Base-by-base conservation (phyloP, 2,888 invertebrate genomes). In the Silvanus unidentatus region DNA sequence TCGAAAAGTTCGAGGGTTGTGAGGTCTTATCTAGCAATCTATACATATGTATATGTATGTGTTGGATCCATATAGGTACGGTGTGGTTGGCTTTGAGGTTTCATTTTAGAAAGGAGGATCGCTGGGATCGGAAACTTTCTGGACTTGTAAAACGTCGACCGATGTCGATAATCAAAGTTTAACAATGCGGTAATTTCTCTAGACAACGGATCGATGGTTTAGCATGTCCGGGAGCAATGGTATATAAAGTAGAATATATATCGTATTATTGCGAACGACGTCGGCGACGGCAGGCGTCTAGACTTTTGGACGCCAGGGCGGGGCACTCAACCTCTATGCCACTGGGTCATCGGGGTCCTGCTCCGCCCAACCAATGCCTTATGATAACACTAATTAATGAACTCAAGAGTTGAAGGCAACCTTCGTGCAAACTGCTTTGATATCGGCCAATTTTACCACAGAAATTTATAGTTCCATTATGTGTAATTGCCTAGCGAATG, bases 301-400 rank as follows among this genome's bases (percentile, higher is more conserved):
- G 69, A 69, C 69, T 63, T 52, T 51, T 57, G 57, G 68, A 62
- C 69, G 68, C 67, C 66, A 53, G 61, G 64, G 66, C 63, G 65
- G 64, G 63, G 65, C 48, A 51, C 57, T 52, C 55, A 53, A 55
- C 58, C 58, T 59, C 46, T 52, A 54, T 60, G 62, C 58, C 59
- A 65, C 57, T 65, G 52, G 65, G 65, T 64, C 63, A 64, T 54
- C 52, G 32, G 32, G 32, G 32, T 32, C 32, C 32, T 9, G 32
- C 32, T 32, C 32, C 32, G 32, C 32, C 32, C 32, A 32, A 11
- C 32, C 32, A 32, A 32, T 11, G 32, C 32, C 32, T 11, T 32
- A 32, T 32, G 32, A 32, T 32, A 32, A 32, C 32, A n/a, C 32
- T 32, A 32, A 32, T 32, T 32, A 32, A 32, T 32, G 32, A 32